Evolutionary conservation across 2,888 invertebrate genomes (phyloP).

Genomic region (Lasioglossum villosulum): DNA sequence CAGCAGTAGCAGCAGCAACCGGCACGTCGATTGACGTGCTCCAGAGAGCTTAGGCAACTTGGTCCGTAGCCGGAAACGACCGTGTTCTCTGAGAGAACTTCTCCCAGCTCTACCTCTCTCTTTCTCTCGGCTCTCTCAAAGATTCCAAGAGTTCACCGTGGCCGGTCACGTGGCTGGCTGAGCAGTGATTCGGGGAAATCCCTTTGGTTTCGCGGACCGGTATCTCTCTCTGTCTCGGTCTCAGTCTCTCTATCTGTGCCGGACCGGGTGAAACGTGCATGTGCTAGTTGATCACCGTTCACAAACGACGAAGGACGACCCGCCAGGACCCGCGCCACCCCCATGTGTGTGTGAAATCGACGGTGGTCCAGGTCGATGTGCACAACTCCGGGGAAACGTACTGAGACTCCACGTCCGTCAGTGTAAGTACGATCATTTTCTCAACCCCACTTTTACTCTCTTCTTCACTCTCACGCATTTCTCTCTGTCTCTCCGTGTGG

Average conservation of each 20-base stretch:
- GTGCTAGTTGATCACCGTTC: conserved; percentile 50
- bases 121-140: background rate
- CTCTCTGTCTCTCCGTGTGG: background rate
- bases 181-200: conserved; percentile 58
- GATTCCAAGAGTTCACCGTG: conserved; percentile 42
- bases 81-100: conserved; percentile 17
- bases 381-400: conserved; percentile 57
- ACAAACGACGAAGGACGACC: conserved; percentile 11
- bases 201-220: conserved; percentile 19
- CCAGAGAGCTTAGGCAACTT: background rate
- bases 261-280: conserved; percentile 48
- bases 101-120: background rate
- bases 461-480: background rate
- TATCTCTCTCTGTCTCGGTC: background rate
- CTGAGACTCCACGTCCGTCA: conserved; percentile 66
- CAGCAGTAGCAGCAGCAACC: background rate
- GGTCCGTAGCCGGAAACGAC: background rate
- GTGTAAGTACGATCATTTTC: conserved; percentile 59
- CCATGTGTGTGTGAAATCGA: conserved; percentile 40
- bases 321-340: conserved; percentile 20
- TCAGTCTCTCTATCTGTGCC: conserved; percentile 8
- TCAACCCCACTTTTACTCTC: background rate
- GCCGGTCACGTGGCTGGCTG: conserved; percentile 62
- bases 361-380: conserved; percentile 71
- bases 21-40: conserved; percentile 10